Percentiles rank a stretch among this genome's conserved stretches.
Conservation (phyloP, 2,888 invertebrate species). For the Mellilla xanthometata region DNA sequence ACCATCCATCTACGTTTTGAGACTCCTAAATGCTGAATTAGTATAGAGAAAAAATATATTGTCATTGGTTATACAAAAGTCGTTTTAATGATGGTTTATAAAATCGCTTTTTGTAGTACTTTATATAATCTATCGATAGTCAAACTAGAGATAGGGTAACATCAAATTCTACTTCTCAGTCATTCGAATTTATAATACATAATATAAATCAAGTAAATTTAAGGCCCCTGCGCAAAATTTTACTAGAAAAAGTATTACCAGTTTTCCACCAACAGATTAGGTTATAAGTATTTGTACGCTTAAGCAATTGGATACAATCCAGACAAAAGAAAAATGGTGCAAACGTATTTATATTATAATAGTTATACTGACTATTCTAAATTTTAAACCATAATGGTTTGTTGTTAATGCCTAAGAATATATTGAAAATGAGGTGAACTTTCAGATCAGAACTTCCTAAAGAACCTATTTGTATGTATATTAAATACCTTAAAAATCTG, state of each 20-base stretch:
- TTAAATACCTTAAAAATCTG: too few species aligned
- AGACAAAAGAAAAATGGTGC: constrained; percentile 20
- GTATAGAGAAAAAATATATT: too few species aligned
- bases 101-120: constrained; percentile 21
- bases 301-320: constrained; percentile 24
- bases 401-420: too few species aligned
- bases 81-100: too few species aligned
- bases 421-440: too few species aligned
- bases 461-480: too few species aligned
- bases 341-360: constrained; percentile 6
- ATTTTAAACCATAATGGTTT: too few species aligned
- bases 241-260: constrained; percentile 6
- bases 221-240: constrained; percentile 34
- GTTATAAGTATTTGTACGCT: constrained; percentile 3
- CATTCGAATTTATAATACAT: constrained; percentile 39
- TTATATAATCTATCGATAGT: constrained; percentile 52
- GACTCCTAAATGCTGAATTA: too few species aligned
- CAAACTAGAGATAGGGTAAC: constrained; percentile 52
- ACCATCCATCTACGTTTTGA: too few species aligned
- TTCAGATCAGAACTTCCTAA: too few species aligned
- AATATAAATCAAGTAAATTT: constrained; percentile 17
- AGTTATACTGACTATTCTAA: too few species aligned
- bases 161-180: constrained; percentile 32
- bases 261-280: constrained; percentile 12
- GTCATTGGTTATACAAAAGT: too few species aligned